phyloP scores from a whole-genome alignment of 1,140 invertebrate species.

The Acyrthosiphon pisum region DNA sequence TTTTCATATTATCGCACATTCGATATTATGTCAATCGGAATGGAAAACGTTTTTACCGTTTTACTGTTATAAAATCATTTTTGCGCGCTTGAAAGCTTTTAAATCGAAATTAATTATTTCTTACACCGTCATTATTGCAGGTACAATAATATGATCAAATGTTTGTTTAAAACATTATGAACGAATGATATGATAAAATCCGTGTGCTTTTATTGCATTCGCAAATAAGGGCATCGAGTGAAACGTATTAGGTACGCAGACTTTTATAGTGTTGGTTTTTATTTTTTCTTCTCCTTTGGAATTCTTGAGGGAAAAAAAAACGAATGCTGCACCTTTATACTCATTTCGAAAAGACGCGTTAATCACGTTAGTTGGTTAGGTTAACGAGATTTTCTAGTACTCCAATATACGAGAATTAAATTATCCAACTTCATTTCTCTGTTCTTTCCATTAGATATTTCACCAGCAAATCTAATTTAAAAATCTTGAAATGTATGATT shows the following conservation, averaged over 20 bases:
- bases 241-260: neutral
- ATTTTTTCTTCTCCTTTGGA: neutral
- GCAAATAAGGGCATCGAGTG: neutral
- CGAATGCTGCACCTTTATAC: neutral
- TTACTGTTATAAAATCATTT: neutral
- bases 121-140: neutral
- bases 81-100: neutral
- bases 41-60: neutral
- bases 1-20: neutral
- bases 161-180: neutral
- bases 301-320: neutral
- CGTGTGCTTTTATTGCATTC: neutral
- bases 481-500: constrained; percentile 23
- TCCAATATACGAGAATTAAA: neutral
- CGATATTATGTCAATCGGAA: neutral
- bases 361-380: constrained; percentile 17
- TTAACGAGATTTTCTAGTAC: constrained; percentile 23
- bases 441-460: constrained; percentile 7
- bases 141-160: neutral
- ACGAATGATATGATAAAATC: neutral
- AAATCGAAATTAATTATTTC: neutral
- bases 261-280: neutral
- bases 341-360: neutral
- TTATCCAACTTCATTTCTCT: constrained; percentile 4
- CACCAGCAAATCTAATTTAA: constrained; percentile 18